Base-by-base conservation (phyloP, 2,113 vertebrate genomes). In the Eleginops maclovinus region DNA sequence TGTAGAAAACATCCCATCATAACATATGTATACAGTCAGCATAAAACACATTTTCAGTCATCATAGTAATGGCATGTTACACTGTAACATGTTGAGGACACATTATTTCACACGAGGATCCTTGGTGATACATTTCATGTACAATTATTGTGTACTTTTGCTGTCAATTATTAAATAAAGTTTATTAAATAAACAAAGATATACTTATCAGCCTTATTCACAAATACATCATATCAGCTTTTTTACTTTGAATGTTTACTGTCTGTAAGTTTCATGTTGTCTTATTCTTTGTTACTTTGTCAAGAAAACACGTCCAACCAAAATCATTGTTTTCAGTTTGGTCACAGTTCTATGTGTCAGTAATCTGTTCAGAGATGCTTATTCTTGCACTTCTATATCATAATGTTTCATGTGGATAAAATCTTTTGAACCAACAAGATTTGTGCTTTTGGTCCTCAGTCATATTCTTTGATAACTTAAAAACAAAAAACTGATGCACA, bases 1-100 rank as follows among this genome's bases (percentile, higher is more conserved):
- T 26, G 68, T 79, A 82, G 76, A 89, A 88, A 90, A 89, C 80
- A 88, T 62, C 41, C 87, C 70, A 77, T 58, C 40, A 56, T 49
- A 51, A 76, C 26, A 85, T 79, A 77, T 64, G 40, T 47, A 79
- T 44, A 74, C 58, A 22, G 75, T 60, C 50, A 87, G 74, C 72
- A 83, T 49, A 26, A 77, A 90, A 86, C 81, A 85, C 61, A 82
- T 79, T 85, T 72, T 72, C 51, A 68, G 21, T 81, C 77, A 71
- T 61, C 54, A 72, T 59, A 75, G 12, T 36, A 70, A 64, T 10
- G 54, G 67, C 31, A 69, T 83, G 68, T 63, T 72, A 53, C 74
- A 51, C 51, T 70, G 70, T 47, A 79, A 79, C 62, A 81, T 22
- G 69, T 26, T 17, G 15, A 76, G 75, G 63, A 81, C 55, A 67